Base-by-base conservation (phyloP, 2,888 invertebrate genomes). In the Tenthredo mesomela region DNA sequence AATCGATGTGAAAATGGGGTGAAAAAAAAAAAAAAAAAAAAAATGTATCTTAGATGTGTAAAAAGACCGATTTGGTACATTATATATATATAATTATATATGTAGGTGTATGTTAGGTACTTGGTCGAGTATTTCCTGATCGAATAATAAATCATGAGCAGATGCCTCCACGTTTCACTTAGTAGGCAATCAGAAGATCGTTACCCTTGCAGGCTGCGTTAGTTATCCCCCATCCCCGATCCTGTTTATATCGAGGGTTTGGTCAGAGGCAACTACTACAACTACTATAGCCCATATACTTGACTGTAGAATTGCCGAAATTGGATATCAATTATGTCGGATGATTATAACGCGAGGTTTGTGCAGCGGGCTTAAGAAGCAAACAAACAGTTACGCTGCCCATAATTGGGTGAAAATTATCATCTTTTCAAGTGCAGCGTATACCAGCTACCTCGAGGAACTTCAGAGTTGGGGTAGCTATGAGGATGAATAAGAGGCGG, bases 281-380 rank as follows among this genome's bases (percentile, higher is more conserved):
- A 43, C 43, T 12, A 10, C 10, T 47, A 47, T 37, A 3, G 33
- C 77, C 47, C 25, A 6, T 4, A 4, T n/a, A 10, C 33, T 5
- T 15, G 29, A 58, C 37, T 54, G 84, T 82, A 84, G 78, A 82
- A 86, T 87, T 75, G 86, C 85, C 88, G 87, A 89, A 89, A 89
- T 88, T 88, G 89, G 90, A 89, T 90, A 90, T 91, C 89, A 91
- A 91, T 91, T 90, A 91, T 89, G 87, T 85, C 77, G 78, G 88
- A 90, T 90, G 89, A 91, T 90, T 90, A 89, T 88, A 90, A 89
- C 88, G 88, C 88, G 87, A 89, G 88, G 86, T 86, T 87, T 15
- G 47, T 37, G 15, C 61, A 61, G 87, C 87, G 85, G 86, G 85
- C 83, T 82, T 88, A 88, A 86, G 87, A 88, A 87, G 87, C 58